Percentiles rank a stretch among this genome's conserved stretches.
phyloP scores from a whole-genome alignment of 1,140 invertebrate species.

The Asobara japonica region DNA sequence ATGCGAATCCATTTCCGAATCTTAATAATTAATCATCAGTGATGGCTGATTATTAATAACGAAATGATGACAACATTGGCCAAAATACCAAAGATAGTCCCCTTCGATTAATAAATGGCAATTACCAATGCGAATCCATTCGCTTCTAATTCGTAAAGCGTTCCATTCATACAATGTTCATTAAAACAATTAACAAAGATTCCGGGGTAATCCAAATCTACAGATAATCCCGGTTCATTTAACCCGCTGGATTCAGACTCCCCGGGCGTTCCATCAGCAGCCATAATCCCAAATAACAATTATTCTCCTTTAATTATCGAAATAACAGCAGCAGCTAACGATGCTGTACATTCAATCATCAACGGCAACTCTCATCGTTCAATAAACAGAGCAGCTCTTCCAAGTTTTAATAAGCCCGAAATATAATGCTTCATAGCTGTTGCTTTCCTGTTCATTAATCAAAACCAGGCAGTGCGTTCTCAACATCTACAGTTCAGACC shows the following conservation, averaged over 20 bases:
- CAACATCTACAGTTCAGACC: too few species aligned
- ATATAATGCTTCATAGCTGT: not conserved
- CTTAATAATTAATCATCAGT: too few species aligned
- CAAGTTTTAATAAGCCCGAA: not conserved
- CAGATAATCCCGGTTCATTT: not conserved
- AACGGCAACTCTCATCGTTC: not conserved
- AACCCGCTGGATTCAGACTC: not conserved
- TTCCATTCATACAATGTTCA: too few species aligned
- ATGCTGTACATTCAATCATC: not conserved
- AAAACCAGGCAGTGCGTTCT: not conserved
- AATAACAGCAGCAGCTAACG: not conserved
- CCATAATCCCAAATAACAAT: not conserved
- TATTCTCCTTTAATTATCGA: not conserved
- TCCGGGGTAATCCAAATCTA: not conserved
- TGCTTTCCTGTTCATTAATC: too few species aligned
- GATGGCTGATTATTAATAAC: too few species aligned
- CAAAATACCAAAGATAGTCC: too few species aligned
- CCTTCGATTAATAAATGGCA: too few species aligned
- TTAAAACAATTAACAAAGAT: not conserved
- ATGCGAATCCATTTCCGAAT: too few species aligned
- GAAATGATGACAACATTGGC: too few species aligned
- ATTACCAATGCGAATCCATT: not conserved
- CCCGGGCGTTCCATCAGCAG: not conserved
- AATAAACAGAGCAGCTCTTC: not conserved
- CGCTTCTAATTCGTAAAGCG: not conserved